Percentiles rank a stretch among this genome's conserved stretches.
phyloP scores from a whole-genome alignment of 1,140 invertebrate genomes.

The Chrysomallon squamiferum region DNA sequence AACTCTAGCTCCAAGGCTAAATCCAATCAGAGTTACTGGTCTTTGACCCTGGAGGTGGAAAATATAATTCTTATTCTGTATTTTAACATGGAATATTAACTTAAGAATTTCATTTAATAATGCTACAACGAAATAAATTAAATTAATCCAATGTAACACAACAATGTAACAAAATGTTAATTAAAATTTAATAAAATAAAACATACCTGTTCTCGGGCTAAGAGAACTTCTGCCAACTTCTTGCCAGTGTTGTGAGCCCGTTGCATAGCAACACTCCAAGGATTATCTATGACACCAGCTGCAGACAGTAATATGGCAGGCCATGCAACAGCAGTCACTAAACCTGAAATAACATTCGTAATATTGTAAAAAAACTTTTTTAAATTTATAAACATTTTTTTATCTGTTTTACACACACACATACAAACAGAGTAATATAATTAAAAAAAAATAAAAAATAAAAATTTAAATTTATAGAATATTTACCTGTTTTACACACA shows the following conservation, averaged over 20 bases:
- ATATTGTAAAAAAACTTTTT: neutral
- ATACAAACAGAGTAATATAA: too few species aligned
- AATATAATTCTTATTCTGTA: neutral
- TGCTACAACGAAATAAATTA: too few species aligned
- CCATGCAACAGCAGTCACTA: conserved; percentile 76
- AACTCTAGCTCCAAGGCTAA: conserved; percentile 76
- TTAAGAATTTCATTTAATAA: too few species aligned
- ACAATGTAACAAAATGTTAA: neutral
- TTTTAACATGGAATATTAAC: too few species aligned
- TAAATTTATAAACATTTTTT: neutral
- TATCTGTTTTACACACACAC: too few species aligned
- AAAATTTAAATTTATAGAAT: too few species aligned
- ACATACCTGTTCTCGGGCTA: conserved; percentile 71
- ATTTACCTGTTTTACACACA: too few species aligned
- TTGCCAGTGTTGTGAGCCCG: conserved; percentile 72
- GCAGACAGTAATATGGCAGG: conserved; percentile 72
- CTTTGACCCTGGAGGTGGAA: conserved; percentile 66
- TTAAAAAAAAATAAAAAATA: too few species aligned
- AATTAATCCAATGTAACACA: neutral
- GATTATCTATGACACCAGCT: conserved; percentile 76
- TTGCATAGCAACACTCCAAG: conserved; percentile 77
- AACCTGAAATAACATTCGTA: conserved; percentile 61
- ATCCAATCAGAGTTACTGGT: conserved; percentile 77
- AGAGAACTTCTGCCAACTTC: conserved; percentile 74
- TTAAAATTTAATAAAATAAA: too few species aligned